Evolutionary conservation across 2,888 invertebrate species (phyloP), one percentile per base, ranked within the genome.

Genomic region (Ormyrus rosae): DNA sequence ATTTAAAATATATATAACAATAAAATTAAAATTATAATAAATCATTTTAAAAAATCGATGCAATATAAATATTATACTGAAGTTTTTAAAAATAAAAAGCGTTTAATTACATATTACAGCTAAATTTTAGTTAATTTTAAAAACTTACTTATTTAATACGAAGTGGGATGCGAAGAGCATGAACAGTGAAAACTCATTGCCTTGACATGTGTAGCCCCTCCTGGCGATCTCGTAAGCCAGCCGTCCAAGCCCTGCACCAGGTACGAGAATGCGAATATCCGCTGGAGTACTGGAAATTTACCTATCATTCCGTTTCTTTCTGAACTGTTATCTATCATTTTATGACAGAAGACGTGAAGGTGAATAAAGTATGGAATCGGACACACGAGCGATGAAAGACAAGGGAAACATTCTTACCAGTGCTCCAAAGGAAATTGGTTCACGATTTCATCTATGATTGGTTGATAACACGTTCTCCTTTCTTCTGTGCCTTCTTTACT

Each of bases 121-220:
- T 19, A 19, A 19, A 34, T 50, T 50, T 19, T 60, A 73, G 75
- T 19, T 65, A n/a, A 64, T 68, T 65, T 46, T 65, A 58, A 84
- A 83, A 83, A 84, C 90, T 90, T 91, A 97, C 92, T 95, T 94
- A 92, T 99, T 99, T 64, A 99, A 92, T 78, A 99, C 95, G 91
- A 98, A 99, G 91, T 98, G 97, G 64, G 99, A 98, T 0, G 98
- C 96, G 85, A 99, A 96, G 69, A 99, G 92, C 99, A 99, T 99
- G 91, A 98, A 99, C 58, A 99, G 93, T 50, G 98, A 98, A 92
- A 98, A 99, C 91, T 99, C 99, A 90, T 99, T 99, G 83, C 99
- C 99, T 91, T 99, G 97, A 86, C 98, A 99, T 9, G 93, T 93
- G 91, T 95, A 99, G 0, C 99, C 99, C 19, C 94, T 93, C 78